A percentile compares a stretch with the other conserved stretches of the same genome.
Evolutionary conservation across 2,888 invertebrate genomes (phyloP).

Genomic region (Syritta pipiens): DNA sequence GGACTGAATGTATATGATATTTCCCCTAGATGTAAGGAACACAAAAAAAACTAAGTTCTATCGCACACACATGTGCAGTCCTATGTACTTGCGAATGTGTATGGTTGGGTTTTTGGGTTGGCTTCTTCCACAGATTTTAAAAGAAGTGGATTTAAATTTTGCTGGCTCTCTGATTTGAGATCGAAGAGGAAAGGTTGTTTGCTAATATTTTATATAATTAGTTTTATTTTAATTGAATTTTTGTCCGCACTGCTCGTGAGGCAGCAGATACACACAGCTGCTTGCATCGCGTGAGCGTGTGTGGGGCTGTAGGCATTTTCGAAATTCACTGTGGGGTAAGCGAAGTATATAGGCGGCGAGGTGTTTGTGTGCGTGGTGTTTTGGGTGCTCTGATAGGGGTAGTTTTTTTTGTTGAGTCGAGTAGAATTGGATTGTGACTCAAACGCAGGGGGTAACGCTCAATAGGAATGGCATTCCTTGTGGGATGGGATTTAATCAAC

Average conservation of each 20-base stretch:
- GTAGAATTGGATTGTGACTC: conserved; percentile 35
- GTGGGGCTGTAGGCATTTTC: no score
- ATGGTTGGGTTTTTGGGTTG: conserved; percentile 27
- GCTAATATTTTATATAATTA: conserved; percentile 18
- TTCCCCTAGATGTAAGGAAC: conserved; percentile 52
- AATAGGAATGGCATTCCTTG: conserved; percentile 20
- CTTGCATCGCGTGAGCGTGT: no score
- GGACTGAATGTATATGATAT: conserved; percentile 63
- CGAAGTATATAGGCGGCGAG: conserved; percentile 6
- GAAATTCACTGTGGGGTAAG: conserved; percentile 10
- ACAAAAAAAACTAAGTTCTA: conserved; percentile 35
- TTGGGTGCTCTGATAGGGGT: conserved; percentile 53
- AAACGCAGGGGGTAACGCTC: conserved; percentile 58
- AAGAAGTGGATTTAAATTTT: neutral
- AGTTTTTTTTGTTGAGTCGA: conserved; percentile 62
- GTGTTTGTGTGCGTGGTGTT: conserved; percentile 32
- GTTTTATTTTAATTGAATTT: no score
- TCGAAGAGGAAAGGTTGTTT: conserved; percentile 10
- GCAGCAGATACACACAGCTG: no score
- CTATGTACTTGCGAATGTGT: conserved; percentile 18
- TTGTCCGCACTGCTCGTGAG: no score
- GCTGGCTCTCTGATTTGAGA: conserved; percentile 18
- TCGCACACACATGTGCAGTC: conserved; percentile 9
- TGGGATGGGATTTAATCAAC: conserved; percentile 35
- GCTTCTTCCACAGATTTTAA: neutral